Percentiles rank a stretch among this genome's conserved stretches.
Conservation (phyloP, 2,113 vertebrate species). For the Notarius quadriscutis region DNA sequence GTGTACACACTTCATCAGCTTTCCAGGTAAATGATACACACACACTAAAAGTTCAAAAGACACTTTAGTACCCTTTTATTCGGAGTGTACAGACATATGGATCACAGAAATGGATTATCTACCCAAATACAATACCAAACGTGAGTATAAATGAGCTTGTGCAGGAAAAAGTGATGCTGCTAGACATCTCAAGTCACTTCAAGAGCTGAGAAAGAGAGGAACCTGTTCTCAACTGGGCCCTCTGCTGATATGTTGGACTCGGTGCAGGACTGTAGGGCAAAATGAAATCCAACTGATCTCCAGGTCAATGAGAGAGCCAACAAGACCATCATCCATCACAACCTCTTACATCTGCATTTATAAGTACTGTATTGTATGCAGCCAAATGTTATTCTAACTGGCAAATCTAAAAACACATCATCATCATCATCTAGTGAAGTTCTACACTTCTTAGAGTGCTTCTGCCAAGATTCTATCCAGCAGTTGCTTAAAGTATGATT, state of each 20-base stretch:
- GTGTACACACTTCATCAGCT: not conserved
- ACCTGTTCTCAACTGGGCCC: not conserved
- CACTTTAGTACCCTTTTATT: not conserved
- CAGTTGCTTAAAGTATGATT: too few relatives aligned
- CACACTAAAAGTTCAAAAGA: not conserved
- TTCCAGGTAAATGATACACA: not conserved
- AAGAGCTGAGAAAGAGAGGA: too few relatives aligned
- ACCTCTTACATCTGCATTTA: not conserved
- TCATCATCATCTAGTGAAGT: too few relatives aligned
- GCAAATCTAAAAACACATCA: too few relatives aligned
- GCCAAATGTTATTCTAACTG: too few relatives aligned
- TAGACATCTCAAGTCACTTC: not conserved
- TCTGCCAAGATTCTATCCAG: too few relatives aligned
- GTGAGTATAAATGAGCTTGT: not conserved
- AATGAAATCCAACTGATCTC: not conserved
- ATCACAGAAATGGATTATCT: not conserved
- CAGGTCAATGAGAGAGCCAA: not conserved
- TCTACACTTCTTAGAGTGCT: too few relatives aligned
- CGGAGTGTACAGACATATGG: not conserved
- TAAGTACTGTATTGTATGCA: not conserved
- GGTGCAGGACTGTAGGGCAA: not conserved
- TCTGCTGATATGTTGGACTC: not conserved
- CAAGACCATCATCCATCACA: not conserved
- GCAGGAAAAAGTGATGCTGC: not conserved
- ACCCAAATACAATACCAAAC: not conserved